Evolutionary conservation across 2,888 invertebrate species (phyloP), one percentile per base, ranked within the genome.

Genomic region (Tetranychus truncatus): DNA sequence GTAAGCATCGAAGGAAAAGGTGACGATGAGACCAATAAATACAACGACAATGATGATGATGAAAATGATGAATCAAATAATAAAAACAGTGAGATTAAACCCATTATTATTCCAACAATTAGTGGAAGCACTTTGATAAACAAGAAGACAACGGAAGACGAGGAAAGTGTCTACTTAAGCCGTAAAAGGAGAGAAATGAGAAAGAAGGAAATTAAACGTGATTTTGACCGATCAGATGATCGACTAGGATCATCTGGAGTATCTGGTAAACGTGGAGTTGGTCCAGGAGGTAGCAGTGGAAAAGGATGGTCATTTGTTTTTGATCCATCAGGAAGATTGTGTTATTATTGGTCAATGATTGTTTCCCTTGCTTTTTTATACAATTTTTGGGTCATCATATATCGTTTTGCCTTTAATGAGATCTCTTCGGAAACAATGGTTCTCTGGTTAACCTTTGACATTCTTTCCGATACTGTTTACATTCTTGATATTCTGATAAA

Each of bases 381-480:
- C 86, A 95, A 95, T 85, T 91, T 95, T 82, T 95, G 94, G 95
- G 93, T 93, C 84, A 93, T 96, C 86, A 94, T 95, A 84, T 96
- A 95, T 87, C 89, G 96, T 85, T 96, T 95, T 87, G 94, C 96
- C 85, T 97, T 97, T 85, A 91, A 95, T 85, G 96, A 96, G 86
- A 95, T 95, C 81, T 92, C 81, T 79, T 76, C 87, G 79, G 89
- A 92, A 82, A 94, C 92, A 80, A 86, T 93, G 79, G 88, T 91
- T 81, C 88, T 94, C 81, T 97, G 96, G 96, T 95, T 97, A 85
- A 91, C 91, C 82, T 86, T 97, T 84, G 97, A 97, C 85, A 96
- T 96, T 85, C 88, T 93, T 83, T 92, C 95, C 80, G 97, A 97
- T 85, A 89, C 95, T 84, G 88, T 96, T 80, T 97, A 97, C 86